A percentile compares a stretch with the other conserved stretches of the same genome.
Evolutionary conservation across 2,888 invertebrate species (phyloP).

Genomic region (Myopa tessellatipennis): DNA sequence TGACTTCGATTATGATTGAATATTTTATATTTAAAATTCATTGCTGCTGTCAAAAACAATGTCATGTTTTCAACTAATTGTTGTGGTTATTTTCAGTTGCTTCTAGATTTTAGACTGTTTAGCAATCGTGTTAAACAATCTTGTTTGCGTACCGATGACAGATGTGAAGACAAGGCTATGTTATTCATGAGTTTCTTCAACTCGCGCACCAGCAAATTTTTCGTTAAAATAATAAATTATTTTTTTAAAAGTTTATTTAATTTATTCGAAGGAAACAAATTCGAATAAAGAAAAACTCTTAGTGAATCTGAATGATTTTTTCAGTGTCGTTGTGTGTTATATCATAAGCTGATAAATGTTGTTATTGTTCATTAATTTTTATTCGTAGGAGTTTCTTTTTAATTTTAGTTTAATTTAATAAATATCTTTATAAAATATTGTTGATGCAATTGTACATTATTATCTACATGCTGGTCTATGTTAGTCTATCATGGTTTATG

Average conservation of each 20-base stretch:
- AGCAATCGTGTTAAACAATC: neutral
- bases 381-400: no score
- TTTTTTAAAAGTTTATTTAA: neutral
- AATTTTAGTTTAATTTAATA: no score
- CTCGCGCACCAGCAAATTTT: neutral
- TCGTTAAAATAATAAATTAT: no score
- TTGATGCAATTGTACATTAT: no score
- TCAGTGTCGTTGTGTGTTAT: no score
- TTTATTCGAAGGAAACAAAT: neutral
- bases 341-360: no score
- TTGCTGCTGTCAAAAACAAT: neutral
- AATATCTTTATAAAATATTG: no score
- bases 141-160: neutral
- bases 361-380: no score
- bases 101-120: neutral
- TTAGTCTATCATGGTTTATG: no score
- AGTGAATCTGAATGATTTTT: neutral
- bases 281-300: neutral
- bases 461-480: no score
- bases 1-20: slow-evolving; percentile 14
- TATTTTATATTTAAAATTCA: neutral
- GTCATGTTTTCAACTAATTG: neutral
- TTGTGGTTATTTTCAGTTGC: neutral
- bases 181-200: neutral
- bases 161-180: neutral